phyloP scores from a whole-genome alignment of 2,888 invertebrate genomes.

The Lithosia quadra region DNA sequence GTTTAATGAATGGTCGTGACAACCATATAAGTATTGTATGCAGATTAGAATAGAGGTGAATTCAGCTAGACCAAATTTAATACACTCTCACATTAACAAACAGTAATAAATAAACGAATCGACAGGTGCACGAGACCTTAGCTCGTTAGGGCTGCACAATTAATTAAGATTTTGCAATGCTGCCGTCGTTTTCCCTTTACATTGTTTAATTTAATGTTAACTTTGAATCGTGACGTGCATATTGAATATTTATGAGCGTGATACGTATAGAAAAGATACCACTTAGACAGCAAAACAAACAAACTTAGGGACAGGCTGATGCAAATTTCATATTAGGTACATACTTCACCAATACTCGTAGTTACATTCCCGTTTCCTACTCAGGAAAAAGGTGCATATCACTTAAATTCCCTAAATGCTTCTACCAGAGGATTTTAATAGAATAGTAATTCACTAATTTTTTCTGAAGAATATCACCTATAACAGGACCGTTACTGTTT shows the following conservation, averaged over 20 bases:
- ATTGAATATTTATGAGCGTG: conserved; percentile 8
- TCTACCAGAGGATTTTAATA: neutral
- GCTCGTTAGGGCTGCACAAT: conserved; percentile 62
- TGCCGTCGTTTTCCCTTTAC: conserved; percentile 52
- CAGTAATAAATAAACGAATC: conserved; percentile 68
- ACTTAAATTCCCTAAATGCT: neutral
- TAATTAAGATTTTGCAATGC: conserved; percentile 63
- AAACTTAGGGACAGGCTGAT: neutral
- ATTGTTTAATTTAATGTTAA: conserved; percentile 41
- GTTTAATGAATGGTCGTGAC: conserved; percentile 33
- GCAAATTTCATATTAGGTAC: neutral
- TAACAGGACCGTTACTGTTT: neutral
- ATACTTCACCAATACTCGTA: neutral
- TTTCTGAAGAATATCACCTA: neutral
- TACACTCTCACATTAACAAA: conserved; percentile 57
- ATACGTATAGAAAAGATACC: neutral
- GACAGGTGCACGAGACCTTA: conserved; percentile 66
- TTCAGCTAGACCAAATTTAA: conserved; percentile 42
- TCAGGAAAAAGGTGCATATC: neutral
- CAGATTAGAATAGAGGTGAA: conserved; percentile 43
- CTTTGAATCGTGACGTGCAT: conserved; percentile 32
- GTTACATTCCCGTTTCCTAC: neutral
- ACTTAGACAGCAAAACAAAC: neutral
- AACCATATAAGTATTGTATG: conserved; percentile 24
- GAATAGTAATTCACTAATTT: neutral